Evolutionary conservation across 1,140 invertebrate species (phyloP).

Genomic region (Saccostrea echinata): DNA sequence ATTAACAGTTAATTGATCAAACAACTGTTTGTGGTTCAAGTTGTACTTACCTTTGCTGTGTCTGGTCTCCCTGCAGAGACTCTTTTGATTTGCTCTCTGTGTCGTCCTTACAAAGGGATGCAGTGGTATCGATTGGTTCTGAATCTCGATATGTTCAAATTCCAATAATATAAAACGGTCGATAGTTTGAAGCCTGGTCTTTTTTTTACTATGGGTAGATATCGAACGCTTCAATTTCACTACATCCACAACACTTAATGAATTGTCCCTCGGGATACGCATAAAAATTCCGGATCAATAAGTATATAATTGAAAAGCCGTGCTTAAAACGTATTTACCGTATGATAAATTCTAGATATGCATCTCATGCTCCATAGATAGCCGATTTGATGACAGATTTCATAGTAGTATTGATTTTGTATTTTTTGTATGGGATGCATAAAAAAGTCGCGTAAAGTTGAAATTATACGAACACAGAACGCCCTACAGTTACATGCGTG

Average conservation of each 20-base stretch:
- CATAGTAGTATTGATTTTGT: neutral
- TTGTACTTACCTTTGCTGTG: neutral
- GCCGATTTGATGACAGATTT: neutral
- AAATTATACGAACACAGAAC: neutral
- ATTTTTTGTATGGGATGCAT: neutral
- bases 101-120: neutral
- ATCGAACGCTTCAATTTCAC: neutral
- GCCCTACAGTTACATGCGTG: neutral
- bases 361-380: neutral
- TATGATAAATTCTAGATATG: neutral
- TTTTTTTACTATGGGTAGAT: neutral
- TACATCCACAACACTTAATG: neutral
- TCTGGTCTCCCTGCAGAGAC: neutral
- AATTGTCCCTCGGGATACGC: neutral
- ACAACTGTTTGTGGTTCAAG: neutral
- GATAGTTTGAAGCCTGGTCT: neutral
- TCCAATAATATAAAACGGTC: constrained; percentile 9
- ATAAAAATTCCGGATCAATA: neutral
- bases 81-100: no score
- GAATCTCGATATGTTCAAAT: constrained; percentile 25
- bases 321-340: neutral
- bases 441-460: neutral
- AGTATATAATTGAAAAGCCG: constrained; percentile 6
- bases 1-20: no score
- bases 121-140: neutral